These are phyloP conservation scores for Phorcus lineatus DNA, from an alignment of 2,888 invertebrate species.

Conservation along the genomic window DNA sequence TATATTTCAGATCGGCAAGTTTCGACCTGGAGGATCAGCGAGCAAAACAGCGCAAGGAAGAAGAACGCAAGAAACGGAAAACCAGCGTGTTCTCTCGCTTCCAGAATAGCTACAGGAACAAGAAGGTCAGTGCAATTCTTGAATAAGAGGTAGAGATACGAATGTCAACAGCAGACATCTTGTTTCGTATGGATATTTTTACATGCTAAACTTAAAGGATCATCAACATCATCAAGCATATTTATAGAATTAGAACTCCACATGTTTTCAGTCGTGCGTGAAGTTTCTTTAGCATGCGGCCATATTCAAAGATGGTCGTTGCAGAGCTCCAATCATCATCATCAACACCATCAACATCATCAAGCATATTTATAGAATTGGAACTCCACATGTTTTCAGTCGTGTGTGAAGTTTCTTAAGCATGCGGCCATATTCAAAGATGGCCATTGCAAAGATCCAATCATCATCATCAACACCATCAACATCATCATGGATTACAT, in stretches of 20 bases:
- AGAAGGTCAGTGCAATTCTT: conserved; percentile 55
- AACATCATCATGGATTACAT: neutral
- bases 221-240: neutral
- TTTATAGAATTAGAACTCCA: too few species aligned
- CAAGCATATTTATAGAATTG: neutral
- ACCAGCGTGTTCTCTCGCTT: conserved; percentile 71
- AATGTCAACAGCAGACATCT: too few species aligned
- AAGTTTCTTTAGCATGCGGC: too few species aligned
- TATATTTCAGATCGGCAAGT: conserved; percentile 29
- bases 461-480: conserved; percentile 23
- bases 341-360: neutral
- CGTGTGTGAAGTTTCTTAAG: too few species aligned
- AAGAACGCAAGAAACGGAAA: conserved; percentile 66
- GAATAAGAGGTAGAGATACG: neutral
- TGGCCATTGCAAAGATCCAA: neutral
- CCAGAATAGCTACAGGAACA: conserved; percentile 67
- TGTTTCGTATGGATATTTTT: neutral
- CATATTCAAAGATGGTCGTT: neutral
- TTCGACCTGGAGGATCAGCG: conserved; percentile 44
- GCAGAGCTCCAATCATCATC: neutral
- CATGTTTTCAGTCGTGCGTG: too few species aligned
- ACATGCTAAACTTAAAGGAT: neutral
- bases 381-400: too few species aligned
- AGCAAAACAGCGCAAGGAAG: conserved; percentile 44
- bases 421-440: too few species aligned